Evolutionary conservation across 2,888 invertebrate genomes (phyloP).

Genomic region (Drosophila seclusa): DNA sequence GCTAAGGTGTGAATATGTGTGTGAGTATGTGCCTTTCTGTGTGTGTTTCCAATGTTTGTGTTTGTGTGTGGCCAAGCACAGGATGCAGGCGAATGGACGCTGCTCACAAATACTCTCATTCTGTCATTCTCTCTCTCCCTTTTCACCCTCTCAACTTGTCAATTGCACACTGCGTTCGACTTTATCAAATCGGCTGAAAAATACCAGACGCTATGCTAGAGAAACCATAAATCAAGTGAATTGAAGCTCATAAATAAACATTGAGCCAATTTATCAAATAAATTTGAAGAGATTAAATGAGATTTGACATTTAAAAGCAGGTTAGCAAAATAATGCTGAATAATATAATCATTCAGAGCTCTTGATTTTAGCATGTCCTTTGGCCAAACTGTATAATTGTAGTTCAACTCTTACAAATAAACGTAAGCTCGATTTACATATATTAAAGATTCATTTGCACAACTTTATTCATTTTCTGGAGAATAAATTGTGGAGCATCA

Average conservation of each 20-base stretch:
- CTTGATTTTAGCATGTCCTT: not conserved
- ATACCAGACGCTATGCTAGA: not conserved
- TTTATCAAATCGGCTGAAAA: not conserved
- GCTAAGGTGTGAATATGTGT: not conserved
- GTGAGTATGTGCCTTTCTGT: conserved; percentile 1
- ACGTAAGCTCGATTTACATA: not conserved
- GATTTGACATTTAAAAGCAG: not conserved
- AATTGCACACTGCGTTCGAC: conserved; percentile 40
- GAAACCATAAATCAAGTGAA: not conserved
- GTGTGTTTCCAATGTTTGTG: not conserved
- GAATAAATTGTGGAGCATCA: not conserved
- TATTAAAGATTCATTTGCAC: not conserved
- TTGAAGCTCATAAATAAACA: not conserved
- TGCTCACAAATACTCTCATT: conserved; percentile 6
- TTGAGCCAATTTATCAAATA: not conserved
- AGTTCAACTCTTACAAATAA: not conserved
- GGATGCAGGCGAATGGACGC: conserved; percentile 30
- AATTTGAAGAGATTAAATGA: not conserved
- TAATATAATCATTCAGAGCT: not conserved
- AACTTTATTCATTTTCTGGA: not conserved
- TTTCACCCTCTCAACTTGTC: conserved; percentile 3
- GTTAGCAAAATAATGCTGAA: not conserved
- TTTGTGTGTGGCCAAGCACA: conserved; percentile 13
- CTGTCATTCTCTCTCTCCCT: not conserved
- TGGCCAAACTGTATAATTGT: not conserved